Base-by-base conservation (phyloP, 2,888 invertebrate genomes). In the Heliothis peltigera region DNA sequence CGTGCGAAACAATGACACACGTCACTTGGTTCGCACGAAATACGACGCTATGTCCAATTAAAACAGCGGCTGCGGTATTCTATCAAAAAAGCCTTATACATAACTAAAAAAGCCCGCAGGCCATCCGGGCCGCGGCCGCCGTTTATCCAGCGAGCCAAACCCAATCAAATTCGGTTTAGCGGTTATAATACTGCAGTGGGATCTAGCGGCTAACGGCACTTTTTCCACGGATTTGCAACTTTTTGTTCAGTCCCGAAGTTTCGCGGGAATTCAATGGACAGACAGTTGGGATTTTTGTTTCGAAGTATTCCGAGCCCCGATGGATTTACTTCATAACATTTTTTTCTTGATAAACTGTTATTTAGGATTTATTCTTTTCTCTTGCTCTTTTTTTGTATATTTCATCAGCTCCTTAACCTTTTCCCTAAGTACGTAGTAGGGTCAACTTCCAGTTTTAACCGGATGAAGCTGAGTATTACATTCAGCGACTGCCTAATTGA, bases 101-200 rank as follows among this genome's bases (percentile, higher is more conserved):
- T 51, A 49, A 63, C 42, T 28, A 67, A 71, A 66, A 76, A 57
- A 66, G 35, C 51, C 18, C 49, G 49, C 62, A 56, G 58, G 49
- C 48, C 64, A 48, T 69, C 55, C 52, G 57, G 52, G 10, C 49
- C 19, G 75, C 59, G 75, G 65, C 63, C 54, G 62, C 49, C 65
- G 66, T 70, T 71, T 60, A 73, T 76, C 59, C 61, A 58, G 64
- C 57, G 61, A 57, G 56, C 57, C 71, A 75, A 70, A 74, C 74
- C 72, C 74, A 70, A 81, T 82, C 82, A 80, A 81, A 79, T 77
- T 76, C 70, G 82, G 80, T 81, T 81, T 82, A 80, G 82, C 64
- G 77, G 75, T 72, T 68, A 64, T 82, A 76, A 82, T 78, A 72
- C 73, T 70, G 69, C 70, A 66, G 60, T 47, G 44, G 70, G 70